phyloP scores from a whole-genome alignment of 2,888 invertebrate species.

The Thereva unica region DNA sequence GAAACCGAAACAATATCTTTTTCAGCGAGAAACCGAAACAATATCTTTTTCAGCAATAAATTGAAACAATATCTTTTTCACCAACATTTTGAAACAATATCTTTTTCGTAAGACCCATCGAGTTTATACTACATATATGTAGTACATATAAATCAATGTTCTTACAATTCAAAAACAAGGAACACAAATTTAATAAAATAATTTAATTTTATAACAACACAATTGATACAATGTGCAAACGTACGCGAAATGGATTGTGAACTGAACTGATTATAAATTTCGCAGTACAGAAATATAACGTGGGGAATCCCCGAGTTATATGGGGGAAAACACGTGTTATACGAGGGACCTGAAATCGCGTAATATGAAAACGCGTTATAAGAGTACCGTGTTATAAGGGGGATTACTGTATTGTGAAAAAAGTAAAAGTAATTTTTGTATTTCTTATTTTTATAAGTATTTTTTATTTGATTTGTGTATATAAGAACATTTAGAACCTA shows the following conservation, averaged over 20 bases:
- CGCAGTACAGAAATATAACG: conserved; percentile 20
- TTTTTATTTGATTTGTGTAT: no score
- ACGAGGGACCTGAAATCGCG: conserved; percentile 23
- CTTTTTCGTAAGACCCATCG: no score
- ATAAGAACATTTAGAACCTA: no score
- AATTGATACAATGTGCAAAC: conserved; percentile 19
- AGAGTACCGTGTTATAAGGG: conserved; percentile 7
- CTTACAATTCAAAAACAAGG: neutral
- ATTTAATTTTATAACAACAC: conserved; percentile 20
- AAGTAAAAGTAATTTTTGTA: no score
- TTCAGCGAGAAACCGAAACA: no score
- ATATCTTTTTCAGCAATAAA: no score
- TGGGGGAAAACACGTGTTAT: conserved; percentile 24
- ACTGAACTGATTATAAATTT: conserved; percentile 20
- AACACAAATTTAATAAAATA: no score
- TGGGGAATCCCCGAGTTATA: conserved; percentile 14
- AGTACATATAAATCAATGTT: neutral
- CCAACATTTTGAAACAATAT: no score
- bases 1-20: no score
- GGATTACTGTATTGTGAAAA: conserved; percentile 18
- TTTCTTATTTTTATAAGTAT: no score
- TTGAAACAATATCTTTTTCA: no score
- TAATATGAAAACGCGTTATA: conserved; percentile 18
- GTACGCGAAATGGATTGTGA: conserved; percentile 15
- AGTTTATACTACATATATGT: neutral